These are phyloP conservation scores for Maniola jurtina DNA, from an alignment of 1,140 invertebrate species.

Conservation along the genomic window DNA sequence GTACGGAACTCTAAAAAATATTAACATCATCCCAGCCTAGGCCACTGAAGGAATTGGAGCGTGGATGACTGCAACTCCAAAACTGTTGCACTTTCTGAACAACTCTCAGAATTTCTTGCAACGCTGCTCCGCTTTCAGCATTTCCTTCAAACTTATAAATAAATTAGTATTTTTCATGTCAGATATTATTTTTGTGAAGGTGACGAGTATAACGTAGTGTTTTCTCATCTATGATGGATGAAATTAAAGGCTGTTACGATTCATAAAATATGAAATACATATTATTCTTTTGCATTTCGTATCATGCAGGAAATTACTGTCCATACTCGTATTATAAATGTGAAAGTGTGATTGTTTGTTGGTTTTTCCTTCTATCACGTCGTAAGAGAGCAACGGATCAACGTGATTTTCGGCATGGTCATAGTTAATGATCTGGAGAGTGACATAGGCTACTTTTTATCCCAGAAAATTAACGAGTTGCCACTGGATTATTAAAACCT, in stretches of 20 bases:
- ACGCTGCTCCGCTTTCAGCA: slow-evolving; percentile 5
- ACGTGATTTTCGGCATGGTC: too few relatives aligned
- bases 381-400: too few relatives aligned
- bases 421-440: too few relatives aligned
- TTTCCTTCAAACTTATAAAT: slow-evolving; percentile 6
- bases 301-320: too few relatives aligned
- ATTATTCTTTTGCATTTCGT: too few relatives aligned
- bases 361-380: too few relatives aligned
- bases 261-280: too few relatives aligned
- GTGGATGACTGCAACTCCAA: slow-evolving; percentile 13
- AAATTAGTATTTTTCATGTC: slow-evolving; percentile 8
- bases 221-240: background rate
- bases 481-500: too few relatives aligned
- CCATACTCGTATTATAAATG: too few relatives aligned
- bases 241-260: too few relatives aligned
- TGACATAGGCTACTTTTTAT: background rate
- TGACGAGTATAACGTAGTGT: background rate
- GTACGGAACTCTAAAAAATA: background rate
- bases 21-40: slow-evolving; percentile 9
- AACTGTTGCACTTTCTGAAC: slow-evolving; percentile 11
- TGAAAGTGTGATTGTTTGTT: too few relatives aligned
- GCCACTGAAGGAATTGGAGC: slow-evolving; percentile 8
- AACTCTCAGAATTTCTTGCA: slow-evolving; percentile 14
- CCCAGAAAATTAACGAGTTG: too few relatives aligned
- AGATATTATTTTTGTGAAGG: background rate